A percentile compares a stretch with the other conserved stretches of the same genome.
Conservation (phyloP, 2,113 vertebrate genomes). For the Chionomys nivalis region DNA sequence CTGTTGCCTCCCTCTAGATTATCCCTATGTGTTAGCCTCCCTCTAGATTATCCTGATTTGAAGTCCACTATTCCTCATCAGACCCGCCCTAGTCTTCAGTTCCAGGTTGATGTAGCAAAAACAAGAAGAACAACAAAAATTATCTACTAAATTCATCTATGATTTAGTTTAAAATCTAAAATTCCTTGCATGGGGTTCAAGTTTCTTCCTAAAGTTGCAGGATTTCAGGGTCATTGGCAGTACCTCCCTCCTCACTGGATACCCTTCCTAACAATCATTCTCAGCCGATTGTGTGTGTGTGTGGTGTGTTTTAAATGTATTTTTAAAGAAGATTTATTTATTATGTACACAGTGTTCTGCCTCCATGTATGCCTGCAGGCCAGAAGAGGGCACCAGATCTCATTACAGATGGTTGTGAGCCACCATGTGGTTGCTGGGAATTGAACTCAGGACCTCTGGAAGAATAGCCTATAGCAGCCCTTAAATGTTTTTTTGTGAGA, state of each 20-base stretch:
- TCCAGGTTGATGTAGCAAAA: background rate
- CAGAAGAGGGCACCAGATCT: too few relatives aligned
- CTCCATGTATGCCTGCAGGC: too few relatives aligned
- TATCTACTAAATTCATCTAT: background rate
- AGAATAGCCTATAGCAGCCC: too few relatives aligned
- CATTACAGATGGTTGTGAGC: too few relatives aligned
- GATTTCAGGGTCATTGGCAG: background rate
- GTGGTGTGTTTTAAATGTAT: background rate
- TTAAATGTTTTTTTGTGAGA: background rate
- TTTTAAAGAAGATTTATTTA: too few relatives aligned
- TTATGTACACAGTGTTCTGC: too few relatives aligned
- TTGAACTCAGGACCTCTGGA: too few relatives aligned
- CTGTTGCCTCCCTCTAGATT: background rate
- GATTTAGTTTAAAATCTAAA: background rate
- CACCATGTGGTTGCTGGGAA: too few relatives aligned
- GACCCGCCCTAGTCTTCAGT: background rate
- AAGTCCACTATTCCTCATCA: background rate
- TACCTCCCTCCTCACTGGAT: too few relatives aligned
- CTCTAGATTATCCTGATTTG: background rate
- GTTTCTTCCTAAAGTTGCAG: background rate
- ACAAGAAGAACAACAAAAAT: background rate
- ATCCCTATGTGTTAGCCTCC: background rate
- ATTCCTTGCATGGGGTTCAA: background rate
- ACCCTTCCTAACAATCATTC: too few relatives aligned
- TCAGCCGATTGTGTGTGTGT: background rate